Evolutionary conservation across 2,797 vertebrate genomes (phyloP), one percentile per base, ranked within the genome.

Genomic region (Sciurus carolinensis): DNA sequence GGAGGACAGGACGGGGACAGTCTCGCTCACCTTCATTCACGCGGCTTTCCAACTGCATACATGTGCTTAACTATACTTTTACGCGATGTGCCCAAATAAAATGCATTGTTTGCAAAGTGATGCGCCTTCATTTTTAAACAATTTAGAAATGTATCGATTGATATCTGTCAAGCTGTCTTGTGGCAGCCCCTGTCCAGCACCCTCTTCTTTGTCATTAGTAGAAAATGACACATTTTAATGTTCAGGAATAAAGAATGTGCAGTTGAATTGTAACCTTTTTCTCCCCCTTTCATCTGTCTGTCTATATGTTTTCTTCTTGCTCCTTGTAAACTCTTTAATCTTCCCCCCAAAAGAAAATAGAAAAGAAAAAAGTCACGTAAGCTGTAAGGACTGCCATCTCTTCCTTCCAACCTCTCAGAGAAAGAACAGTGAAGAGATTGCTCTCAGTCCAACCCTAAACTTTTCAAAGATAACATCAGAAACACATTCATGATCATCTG

Each of bases 321-420:
- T 82, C 81, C 85, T 72, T 92, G 17, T 67, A 95, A 96, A 92
- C 36, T 81, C 79, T 83, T 82, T 87, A 93, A 94, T 96, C 52
- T 95, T 33, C 3, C 30, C 83, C 12, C 12, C 11, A 64, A 89
- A 57, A 22, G 54, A 72, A 39, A 42, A 36, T n/a, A 44, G 11
- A 44, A 57, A 44, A 33, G 33, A 9, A 6, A 5, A 79, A 82
- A 47, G 6, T 18, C 47, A 17, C 66, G 85, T 95, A 44, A 77
- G 7, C 13, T 83, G 1, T 76, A 73, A 91, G 17, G 44, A 59
- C 67, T 79, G 59, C 10, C 42, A 3, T 90, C 6, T 90, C 14
- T 83, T 42, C 26, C 28, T 96, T 84, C n/a, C 62, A 47, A 84
- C 52, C 85, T 95, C 66, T 54, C n/a, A 62, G 24, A 86, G 67